phyloP scores from a whole-genome alignment of 1,140 invertebrate species.

The Euwallacea fornicatus region DNA sequence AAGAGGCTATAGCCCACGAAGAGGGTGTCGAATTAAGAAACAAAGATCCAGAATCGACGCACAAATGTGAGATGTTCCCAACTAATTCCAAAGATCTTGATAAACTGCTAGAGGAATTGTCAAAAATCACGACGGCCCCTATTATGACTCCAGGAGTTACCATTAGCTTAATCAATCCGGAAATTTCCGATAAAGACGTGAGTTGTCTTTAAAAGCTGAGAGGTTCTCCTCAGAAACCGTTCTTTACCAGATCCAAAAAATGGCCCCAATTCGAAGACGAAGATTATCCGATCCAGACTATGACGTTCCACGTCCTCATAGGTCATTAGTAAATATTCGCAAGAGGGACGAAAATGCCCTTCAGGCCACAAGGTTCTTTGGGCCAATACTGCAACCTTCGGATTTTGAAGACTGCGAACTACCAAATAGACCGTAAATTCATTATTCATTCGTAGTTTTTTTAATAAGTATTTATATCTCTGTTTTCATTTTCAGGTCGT shows the following conservation, averaged over 20 bases:
- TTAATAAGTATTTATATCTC: slow-evolving; percentile 4
- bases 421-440: not conserved
- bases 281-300: slow-evolving; percentile 54
- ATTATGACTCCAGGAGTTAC: slow-evolving; percentile 48
- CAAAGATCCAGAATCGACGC: slow-evolving; percentile 11
- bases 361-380: slow-evolving; percentile 48
- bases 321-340: slow-evolving; percentile 43
- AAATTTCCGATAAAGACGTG: slow-evolving; percentile 46
- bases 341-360: slow-evolving; percentile 43
- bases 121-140: slow-evolving; percentile 50
- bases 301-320: slow-evolving; percentile 54
- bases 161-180: slow-evolving; percentile 43
- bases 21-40: slow-evolving; percentile 34
- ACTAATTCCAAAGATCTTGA: slow-evolving; percentile 47
- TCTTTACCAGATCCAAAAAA: slow-evolving; percentile 42
- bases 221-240: no score
- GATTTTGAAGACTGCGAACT: not conserved
- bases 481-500: slow-evolving; percentile 18
- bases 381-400: slow-evolving; percentile 39
- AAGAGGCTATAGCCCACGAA: slow-evolving; percentile 1
- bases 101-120: slow-evolving; percentile 48
- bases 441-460: slow-evolving; percentile 1
- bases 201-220: slow-evolving; percentile 18
- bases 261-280: slow-evolving; percentile 45
- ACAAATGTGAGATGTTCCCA: not conserved